Evolutionary conservation across 2,797 vertebrate genomes (phyloP).

Genomic region (Perodicticus potto): DNA sequence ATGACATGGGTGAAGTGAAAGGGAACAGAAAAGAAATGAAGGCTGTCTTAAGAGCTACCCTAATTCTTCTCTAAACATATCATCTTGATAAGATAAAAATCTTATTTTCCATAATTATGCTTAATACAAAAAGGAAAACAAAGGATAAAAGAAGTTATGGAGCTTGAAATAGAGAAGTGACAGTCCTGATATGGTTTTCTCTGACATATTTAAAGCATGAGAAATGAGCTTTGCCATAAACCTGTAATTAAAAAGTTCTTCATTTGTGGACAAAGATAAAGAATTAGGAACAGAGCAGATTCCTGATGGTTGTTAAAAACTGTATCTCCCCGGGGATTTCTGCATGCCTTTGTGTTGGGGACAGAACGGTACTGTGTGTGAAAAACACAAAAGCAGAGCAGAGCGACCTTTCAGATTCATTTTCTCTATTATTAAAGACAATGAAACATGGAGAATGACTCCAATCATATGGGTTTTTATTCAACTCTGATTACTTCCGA

Average conservation of each 20-base stretch:
- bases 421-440: not conserved
- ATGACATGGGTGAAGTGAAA: constrained; percentile 80
- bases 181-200: not conserved
- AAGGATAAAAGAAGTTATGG: constrained; percentile 40
- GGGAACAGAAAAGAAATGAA: not conserved
- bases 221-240: constrained; percentile 10
- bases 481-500: not conserved
- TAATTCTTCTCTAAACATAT: constrained; percentile 67
- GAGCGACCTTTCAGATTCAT: not conserved
- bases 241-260: not conserved
- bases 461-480: not conserved
- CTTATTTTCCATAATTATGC: constrained; percentile 68
- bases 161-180: not conserved
- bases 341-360: not conserved
- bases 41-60: constrained; percentile 47
- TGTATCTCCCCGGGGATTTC: not conserved
- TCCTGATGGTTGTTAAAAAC: not conserved
- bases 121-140: constrained; percentile 69
- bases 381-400: not conserved
- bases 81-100: constrained; percentile 70
- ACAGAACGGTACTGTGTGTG: not conserved
- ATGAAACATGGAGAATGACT: not conserved
- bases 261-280: not conserved
- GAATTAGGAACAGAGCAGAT: not conserved
- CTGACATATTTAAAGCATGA: constrained; percentile 20